Conservation (phyloP, 2,113 vertebrate genomes). For the Cyanoramphus novaezelandiae region DNA sequence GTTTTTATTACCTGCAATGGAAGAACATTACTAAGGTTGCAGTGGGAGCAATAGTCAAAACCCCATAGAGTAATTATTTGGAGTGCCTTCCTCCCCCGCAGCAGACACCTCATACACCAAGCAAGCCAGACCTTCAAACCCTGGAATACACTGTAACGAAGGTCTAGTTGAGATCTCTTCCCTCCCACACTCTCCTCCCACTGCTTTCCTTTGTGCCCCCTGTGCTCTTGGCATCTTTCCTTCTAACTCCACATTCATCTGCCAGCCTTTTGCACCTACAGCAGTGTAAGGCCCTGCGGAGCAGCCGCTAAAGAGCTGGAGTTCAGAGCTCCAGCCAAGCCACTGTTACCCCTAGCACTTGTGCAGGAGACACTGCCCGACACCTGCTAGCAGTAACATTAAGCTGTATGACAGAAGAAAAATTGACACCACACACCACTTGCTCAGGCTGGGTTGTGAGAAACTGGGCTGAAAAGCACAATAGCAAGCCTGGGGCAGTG, state of each 20-base stretch:
- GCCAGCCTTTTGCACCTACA: not conserved
- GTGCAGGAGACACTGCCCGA: fast-evolving
- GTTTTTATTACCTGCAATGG: constrained; percentile 51
- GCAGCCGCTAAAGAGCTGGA: not conserved
- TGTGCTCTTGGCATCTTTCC: not conserved
- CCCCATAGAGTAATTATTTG: not conserved
- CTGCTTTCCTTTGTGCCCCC: not conserved
- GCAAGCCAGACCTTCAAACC: not conserved
- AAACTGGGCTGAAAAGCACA: not conserved
- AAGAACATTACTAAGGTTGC: not conserved
- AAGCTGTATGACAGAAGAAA: not conserved
- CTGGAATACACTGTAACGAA: fast-evolving
- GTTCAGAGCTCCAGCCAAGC: not conserved
- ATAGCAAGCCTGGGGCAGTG: fast-evolving
- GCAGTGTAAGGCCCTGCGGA: not conserved
- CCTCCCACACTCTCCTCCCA: not conserved
- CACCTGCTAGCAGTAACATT: fast-evolving
- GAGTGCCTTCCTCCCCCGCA: too few species aligned
- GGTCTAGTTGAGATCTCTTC: not conserved
- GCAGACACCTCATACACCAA: not conserved
- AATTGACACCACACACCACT: fast-evolving
- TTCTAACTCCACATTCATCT: not conserved
- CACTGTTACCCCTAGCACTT: fast-evolving
- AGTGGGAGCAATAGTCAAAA: not conserved
- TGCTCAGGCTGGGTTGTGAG: too few species aligned